Evolutionary conservation across 92 coral and sea anemone genomes (phyloP).

Genomic region (Phenganax stokvisi): DNA sequence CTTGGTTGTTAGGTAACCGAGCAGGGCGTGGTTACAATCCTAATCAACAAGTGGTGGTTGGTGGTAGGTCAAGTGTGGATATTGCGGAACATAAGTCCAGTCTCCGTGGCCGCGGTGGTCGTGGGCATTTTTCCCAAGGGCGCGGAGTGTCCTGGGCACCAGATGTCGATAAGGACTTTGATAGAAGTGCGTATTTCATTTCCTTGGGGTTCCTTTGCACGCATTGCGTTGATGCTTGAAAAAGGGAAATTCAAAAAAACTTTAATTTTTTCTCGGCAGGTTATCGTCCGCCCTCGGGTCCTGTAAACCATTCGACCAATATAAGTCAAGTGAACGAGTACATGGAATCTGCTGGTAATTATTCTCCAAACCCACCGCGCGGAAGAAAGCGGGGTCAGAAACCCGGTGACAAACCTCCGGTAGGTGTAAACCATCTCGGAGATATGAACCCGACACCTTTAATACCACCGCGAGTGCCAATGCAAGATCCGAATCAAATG

Average conservation of each 20-base stretch:
- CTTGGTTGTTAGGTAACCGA: constrained; percentile 64
- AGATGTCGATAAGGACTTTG: constrained; percentile 85
- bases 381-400: constrained; percentile 67
- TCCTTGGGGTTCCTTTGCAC: not conserved
- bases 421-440: constrained; percentile 33
- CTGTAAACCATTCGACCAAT: constrained; percentile 48
- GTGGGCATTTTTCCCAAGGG: constrained; percentile 45
- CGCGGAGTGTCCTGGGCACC: constrained; percentile 95
- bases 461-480: constrained; percentile 32
- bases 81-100: constrained; percentile 62
- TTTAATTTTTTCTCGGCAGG: constrained; percentile 1
- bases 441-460: constrained; percentile 41
- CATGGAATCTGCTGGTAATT: constrained; percentile 65
- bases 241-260: not conserved
- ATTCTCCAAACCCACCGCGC: constrained; percentile 56
- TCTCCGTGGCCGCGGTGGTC: constrained; percentile 63
- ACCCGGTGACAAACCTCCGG: constrained; percentile 42
- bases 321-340: constrained; percentile 66
- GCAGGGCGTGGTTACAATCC: constrained; percentile 96
- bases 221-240: not conserved
- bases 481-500: constrained; percentile 40
- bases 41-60: constrained; percentile 80
- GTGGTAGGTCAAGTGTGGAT: constrained; percentile 91
- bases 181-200: constrained; percentile 52
- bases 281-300: constrained; percentile 38